Percentiles rank a stretch among this genome's conserved stretches.
phyloP scores from a whole-genome alignment of 2,797 vertebrate species.

The Eulemur coronatus region DNA sequence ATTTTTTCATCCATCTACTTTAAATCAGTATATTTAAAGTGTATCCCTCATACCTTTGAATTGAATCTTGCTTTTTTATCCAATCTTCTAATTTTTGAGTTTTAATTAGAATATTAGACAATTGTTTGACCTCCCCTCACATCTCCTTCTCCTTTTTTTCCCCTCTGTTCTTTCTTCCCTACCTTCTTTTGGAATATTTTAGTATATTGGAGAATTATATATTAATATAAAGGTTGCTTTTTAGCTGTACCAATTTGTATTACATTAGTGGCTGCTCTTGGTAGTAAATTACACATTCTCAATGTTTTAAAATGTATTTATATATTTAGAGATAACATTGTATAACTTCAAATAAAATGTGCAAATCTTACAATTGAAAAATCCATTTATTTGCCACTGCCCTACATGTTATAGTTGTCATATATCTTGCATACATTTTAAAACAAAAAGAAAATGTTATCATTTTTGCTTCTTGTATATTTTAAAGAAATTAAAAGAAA shows the following conservation, averaged over 20 bases:
- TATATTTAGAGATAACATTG: not conserved
- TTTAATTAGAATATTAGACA: not conserved
- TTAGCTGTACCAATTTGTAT: not conserved
- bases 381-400: not conserved
- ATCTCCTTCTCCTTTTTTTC: not conserved
- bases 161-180: not conserved
- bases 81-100: not conserved
- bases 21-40: not conserved
- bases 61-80: not conserved
- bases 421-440: not conserved
- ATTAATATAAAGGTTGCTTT: not conserved
- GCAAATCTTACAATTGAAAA: not conserved
- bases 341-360: not conserved
- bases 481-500: not conserved
- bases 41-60: not conserved
- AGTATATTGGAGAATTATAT: not conserved
- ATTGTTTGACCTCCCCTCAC: not conserved
- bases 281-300: not conserved
- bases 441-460: not conserved
- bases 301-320: not conserved
- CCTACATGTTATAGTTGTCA: not conserved
- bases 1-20: not conserved
- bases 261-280: not conserved
- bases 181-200: not conserved
- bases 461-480: not conserved